These are phyloP conservation scores for Xanthorhoe spadicearia DNA, from an alignment of 2,888 invertebrate genomes.

Conservation along the genomic window DNA sequence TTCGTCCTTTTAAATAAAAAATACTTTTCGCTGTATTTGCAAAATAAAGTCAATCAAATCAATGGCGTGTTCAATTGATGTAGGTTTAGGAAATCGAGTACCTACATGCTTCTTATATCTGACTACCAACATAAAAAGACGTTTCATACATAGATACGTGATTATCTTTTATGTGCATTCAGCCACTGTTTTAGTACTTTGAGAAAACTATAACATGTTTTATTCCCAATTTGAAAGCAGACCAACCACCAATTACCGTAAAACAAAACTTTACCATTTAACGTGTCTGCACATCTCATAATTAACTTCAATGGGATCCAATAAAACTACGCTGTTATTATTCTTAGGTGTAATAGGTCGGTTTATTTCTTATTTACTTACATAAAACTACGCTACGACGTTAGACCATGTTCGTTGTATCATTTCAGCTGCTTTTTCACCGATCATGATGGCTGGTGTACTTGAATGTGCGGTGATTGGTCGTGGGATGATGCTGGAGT, in stretches of 20 bases:
- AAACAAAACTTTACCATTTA: slow-evolving; percentile 1
- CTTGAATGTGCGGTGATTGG: slow-evolving; percentile 87
- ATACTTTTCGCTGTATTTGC: not conserved
- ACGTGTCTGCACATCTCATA: not conserved
- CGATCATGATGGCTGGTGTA: slow-evolving; percentile 89
- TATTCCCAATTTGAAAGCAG: not conserved
- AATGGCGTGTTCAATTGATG: not conserved
- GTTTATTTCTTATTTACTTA: slow-evolving; percentile 36
- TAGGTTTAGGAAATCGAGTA: not conserved
- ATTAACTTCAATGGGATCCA: not conserved
- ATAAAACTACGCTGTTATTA: slow-evolving; percentile 29
- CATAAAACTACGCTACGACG: slow-evolving; percentile 41
- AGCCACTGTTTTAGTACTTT: not conserved
- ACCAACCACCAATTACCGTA: not conserved
- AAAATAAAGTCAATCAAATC: not conserved
- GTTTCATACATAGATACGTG: too few relatives aligned
- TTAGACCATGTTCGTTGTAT: slow-evolving; percentile 85
- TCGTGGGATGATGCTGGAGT: slow-evolving; percentile 88
- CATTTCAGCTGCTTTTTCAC: slow-evolving; percentile 89
- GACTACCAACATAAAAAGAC: too few relatives aligned
- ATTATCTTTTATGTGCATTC: not conserved
- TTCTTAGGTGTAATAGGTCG: slow-evolving; percentile 38
- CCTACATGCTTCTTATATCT: not conserved
- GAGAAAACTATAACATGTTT: not conserved
- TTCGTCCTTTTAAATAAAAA: slow-evolving; percentile 21